Conservation (phyloP, 1,140 invertebrate genomes). For the Psilanteris sp. region DNA sequence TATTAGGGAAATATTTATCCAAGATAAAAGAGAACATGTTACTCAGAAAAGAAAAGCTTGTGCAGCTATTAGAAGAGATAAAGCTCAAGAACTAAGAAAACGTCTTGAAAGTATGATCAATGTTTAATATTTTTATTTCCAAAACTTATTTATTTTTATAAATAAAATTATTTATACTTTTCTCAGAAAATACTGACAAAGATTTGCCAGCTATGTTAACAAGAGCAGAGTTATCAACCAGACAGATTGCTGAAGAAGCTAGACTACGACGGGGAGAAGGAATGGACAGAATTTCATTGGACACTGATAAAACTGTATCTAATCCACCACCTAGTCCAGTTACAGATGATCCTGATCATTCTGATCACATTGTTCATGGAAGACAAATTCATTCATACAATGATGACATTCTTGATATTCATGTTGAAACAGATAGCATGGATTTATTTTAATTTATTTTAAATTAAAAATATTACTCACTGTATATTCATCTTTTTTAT, state of each 20-base stretch:
- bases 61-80: conserved; percentile 81
- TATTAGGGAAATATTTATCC: conserved; percentile 86
- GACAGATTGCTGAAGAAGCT: conserved; percentile 79
- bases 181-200: conserved; percentile 79
- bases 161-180: not conserved
- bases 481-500: not conserved
- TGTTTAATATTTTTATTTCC: too few relatives aligned
- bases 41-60: conserved; percentile 81
- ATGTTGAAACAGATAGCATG: conserved; percentile 84
- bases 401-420: conserved; percentile 86
- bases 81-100: conserved; percentile 84
- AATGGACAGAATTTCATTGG: conserved; percentile 78
- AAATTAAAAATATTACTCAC: not conserved
- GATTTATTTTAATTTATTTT: conserved; percentile 86
- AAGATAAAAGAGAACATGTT: conserved; percentile 82
- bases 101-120: conserved; percentile 80
- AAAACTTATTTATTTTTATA: too few relatives aligned
- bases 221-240: conserved; percentile 80
- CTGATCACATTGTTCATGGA: conserved; percentile 82
- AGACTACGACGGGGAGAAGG: conserved; percentile 77
- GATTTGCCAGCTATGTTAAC: conserved; percentile 82
- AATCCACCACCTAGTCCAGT: conserved; percentile 89
- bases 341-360: conserved; percentile 86
- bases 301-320: conserved; percentile 81
- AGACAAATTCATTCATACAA: conserved; percentile 79